Percentiles rank a stretch among this genome's conserved stretches.
Conservation (phyloP, 2,888 invertebrate genomes). For the Horisme vitalbata region DNA sequence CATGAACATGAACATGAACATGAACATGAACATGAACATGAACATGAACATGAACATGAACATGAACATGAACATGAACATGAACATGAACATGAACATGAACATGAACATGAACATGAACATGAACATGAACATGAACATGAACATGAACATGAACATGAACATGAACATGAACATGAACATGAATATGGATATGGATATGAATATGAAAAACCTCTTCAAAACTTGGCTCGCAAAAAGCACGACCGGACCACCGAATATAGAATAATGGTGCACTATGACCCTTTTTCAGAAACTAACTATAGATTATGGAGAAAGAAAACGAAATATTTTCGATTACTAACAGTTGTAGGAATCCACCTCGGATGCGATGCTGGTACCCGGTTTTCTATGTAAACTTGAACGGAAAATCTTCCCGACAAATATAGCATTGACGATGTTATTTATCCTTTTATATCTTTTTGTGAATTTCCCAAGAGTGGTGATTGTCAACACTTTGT, state of each 20-base stretch:
- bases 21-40: background rate
- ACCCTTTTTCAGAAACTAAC: no score
- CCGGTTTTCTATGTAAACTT: conserved; percentile 5
- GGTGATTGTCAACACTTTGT: background rate
- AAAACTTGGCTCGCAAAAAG: no score
- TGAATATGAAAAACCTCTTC: no score
- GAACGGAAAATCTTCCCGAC: conserved; percentile 69
- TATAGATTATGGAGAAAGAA: no score
- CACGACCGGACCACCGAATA: no score
- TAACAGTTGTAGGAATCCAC: no score
- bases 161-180: background rate
- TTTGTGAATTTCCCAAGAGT: conserved; percentile 1
- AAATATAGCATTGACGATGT: conserved; percentile 64
- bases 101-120: background rate
- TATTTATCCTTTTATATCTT: conserved; percentile 50
- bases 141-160: background rate
- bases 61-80: background rate
- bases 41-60: background rate
- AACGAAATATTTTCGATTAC: no score
- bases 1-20: background rate
- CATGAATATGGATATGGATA: background rate
- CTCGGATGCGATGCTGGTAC: background rate
- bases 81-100: background rate
- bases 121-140: background rate
- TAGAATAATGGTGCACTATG: no score